Evolutionary conservation across 2,113 vertebrate genomes (phyloP).

Genomic region (Hyla sarda): DNA sequence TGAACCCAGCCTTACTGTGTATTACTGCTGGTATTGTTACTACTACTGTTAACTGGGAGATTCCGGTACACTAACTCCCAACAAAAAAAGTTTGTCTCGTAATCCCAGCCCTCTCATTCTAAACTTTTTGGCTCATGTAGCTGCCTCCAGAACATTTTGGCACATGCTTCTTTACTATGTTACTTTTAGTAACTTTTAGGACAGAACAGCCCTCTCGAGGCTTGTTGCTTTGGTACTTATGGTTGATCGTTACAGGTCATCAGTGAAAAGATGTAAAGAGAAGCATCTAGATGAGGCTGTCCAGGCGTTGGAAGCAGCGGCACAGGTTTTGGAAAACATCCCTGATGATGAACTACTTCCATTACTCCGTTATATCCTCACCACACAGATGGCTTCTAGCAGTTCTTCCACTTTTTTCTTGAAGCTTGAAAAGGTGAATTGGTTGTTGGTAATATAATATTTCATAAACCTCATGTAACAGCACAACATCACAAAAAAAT

Average conservation of each 20-base stretch:
- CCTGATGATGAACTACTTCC: constrained; percentile 64
- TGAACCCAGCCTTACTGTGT: too few species aligned
- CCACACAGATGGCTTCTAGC: constrained; percentile 77
- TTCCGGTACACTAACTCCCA: too few species aligned
- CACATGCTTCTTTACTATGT: too few species aligned
- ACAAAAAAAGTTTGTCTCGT: too few species aligned
- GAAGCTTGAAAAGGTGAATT: constrained; percentile 84
- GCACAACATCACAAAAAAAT: not conserved
- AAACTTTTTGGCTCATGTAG: too few species aligned
- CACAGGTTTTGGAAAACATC: constrained; percentile 63
- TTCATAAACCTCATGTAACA: not conserved
- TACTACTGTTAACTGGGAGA: too few species aligned
- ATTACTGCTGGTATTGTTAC: too few species aligned
- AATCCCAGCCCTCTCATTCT: too few species aligned
- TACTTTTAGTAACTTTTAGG: too few species aligned
- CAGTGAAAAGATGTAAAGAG: constrained; percentile 78
- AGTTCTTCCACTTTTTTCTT: constrained; percentile 77
- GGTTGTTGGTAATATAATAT: not conserved
- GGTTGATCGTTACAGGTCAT: constrained; percentile 66
- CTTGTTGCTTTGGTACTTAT: not conserved
- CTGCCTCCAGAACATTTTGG: too few species aligned
- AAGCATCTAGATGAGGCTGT: constrained; percentile 80
- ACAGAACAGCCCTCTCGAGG: too few species aligned
- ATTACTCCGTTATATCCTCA: constrained; percentile 76
- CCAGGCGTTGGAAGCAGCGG: constrained; percentile 68